Evolutionary conservation across 2,888 invertebrate species (phyloP).

Genomic region (Glaucopsyche alexis): DNA sequence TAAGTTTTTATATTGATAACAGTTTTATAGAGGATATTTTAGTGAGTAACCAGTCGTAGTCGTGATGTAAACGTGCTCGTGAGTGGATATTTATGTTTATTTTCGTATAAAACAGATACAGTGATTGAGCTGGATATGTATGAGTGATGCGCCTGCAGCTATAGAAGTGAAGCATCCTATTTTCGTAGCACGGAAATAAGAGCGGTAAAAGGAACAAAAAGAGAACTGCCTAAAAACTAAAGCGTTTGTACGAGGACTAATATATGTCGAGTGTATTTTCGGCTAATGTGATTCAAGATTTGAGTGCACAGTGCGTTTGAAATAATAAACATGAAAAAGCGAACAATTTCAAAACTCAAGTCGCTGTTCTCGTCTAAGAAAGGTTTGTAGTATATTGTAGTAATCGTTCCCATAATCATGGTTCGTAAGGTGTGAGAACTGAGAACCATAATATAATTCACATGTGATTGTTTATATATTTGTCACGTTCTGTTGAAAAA

Average conservation of each 20-base stretch:
- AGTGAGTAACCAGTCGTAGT: conserved; percentile 36
- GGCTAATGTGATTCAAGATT: conserved; percentile 68
- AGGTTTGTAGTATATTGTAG: conserved; percentile 51
- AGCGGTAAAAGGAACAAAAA: conserved; percentile 79
- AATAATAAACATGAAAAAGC: conserved; percentile 66
- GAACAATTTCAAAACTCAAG: conserved; percentile 71
- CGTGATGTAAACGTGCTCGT: conserved; percentile 36
- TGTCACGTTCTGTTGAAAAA: conserved; percentile 35
- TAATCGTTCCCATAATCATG: conserved; percentile 17
- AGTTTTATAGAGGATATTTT: conserved; percentile 25
- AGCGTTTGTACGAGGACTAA: conserved; percentile 55
- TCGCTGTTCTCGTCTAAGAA: conserved; percentile 72
- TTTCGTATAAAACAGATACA: conserved; percentile 42
- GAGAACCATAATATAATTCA: conserved; percentile 28
- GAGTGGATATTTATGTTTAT: conserved; percentile 40
- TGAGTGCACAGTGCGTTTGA: conserved; percentile 52
- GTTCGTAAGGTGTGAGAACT: conserved; percentile 27
- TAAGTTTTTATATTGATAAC: conserved; percentile 37
- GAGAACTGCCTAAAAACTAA: conserved; percentile 69
- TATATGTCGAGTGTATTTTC: conserved; percentile 69
- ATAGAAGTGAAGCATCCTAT: conserved; percentile 76
- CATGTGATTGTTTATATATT: conserved; percentile 34
- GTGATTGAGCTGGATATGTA: conserved; percentile 49
- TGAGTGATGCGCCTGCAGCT: conserved; percentile 73
- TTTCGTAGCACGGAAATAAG: conserved; percentile 80